phyloP scores from a whole-genome alignment of 2,888 invertebrate genomes.

The Pandemis cinnamomeana region DNA sequence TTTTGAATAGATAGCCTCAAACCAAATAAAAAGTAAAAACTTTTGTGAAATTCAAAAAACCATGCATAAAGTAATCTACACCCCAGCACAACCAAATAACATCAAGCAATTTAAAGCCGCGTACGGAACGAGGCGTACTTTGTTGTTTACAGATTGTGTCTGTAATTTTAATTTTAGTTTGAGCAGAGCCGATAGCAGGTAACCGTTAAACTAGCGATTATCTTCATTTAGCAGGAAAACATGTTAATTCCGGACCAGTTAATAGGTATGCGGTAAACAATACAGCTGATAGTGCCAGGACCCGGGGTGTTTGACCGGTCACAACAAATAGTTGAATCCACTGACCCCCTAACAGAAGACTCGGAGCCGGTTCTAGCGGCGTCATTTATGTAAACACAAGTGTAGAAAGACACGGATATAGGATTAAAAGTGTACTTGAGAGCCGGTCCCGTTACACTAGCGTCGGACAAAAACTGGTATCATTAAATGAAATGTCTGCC shows the following conservation, averaged over 20 bases:
- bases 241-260: slow-evolving; percentile 1
- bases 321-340: slow-evolving; percentile 33
- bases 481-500: slow-evolving; percentile 35
- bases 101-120: too few relatives aligned
- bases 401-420: slow-evolving; percentile 41
- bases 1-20: not conserved
- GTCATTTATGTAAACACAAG: slow-evolving; percentile 40
- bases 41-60: too few relatives aligned
- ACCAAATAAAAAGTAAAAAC: too few relatives aligned
- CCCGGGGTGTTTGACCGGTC: slow-evolving; percentile 36
- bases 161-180: too few relatives aligned
- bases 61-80: too few relatives aligned
- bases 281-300: slow-evolving; percentile 30
- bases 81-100: too few relatives aligned
- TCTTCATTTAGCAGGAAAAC: slow-evolving; percentile 7
- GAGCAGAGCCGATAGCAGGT: not conserved
- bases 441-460: slow-evolving; percentile 34
- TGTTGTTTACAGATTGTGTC: too few relatives aligned
- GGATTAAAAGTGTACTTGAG: slow-evolving; percentile 41
- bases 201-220: slow-evolving; percentile 3
- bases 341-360: slow-evolving; percentile 37
- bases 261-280: slow-evolving; percentile 5
- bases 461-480: slow-evolving; percentile 39
- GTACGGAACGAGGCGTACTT: too few relatives aligned
- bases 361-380: slow-evolving; percentile 39